Base-by-base conservation (phyloP, 2,888 invertebrate species). In the Aphrophora alni region DNA sequence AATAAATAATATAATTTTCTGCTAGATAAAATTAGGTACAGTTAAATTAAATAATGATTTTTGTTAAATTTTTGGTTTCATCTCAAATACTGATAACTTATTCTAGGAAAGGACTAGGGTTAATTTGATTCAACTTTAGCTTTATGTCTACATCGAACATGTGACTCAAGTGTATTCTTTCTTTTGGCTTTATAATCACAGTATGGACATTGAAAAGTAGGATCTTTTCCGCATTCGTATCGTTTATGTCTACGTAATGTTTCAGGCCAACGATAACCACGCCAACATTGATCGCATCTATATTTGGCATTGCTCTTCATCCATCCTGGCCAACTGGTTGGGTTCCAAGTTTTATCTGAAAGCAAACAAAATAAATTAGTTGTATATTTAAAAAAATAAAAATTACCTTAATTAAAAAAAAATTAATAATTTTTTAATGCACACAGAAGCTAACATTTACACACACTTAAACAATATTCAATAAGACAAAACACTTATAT, bases 181-280 rank as follows among this genome's bases (percentile, higher is more conserved):
- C 87, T 87, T 80, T 88, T 88, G 84, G 88, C 87, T 76, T 85
- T 85, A 77, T 86, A 88, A 26, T 86, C 84, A 82, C 90, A 90
- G 73, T 87, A 80, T 8, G 85, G 85, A 83, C 90, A 90, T 7
- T 83, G 83, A 84, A 88, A 89, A 82, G 87, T 87, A 76, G 89
- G 89, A 5, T 75, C 73, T 21, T 71, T 81, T 10, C 80, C 78
- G 38, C 82, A 82, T 38, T 82, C 82, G 26, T 80, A 72, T n/a
- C 78, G 76, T 68, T 78, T 77, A 78, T 82, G 82, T 26, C 82
- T 71, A 27, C 69, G 68, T 26, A 82, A 73, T 0, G 77, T 83
- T 78, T 83, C 75, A 27, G 82, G 81, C 75, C 83, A 81, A 44
- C 82, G 80, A 77, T 84, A 84, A 24, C 76, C 80, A 38, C 82